Percentiles rank a stretch among this genome's conserved stretches.
phyloP scores from a whole-genome alignment of 2,113 vertebrate genomes.

The Tor tambroides region DNA sequence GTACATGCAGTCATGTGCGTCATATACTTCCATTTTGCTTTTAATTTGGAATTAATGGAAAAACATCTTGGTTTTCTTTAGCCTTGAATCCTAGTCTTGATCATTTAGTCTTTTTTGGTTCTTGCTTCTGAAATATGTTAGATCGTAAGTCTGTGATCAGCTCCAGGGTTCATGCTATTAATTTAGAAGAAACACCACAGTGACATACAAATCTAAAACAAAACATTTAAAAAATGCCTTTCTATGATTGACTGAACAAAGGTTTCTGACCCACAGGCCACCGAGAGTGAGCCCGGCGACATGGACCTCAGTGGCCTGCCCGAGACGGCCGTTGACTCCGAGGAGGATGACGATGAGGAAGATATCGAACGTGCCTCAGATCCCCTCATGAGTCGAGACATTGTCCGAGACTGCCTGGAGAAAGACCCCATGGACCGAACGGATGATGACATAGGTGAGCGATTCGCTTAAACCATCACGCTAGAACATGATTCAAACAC shows the following conservation, averaged over 20 bases:
- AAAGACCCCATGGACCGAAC: conserved; percentile 98
- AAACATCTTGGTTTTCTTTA: neutral
- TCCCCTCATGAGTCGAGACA: conserved; percentile 96
- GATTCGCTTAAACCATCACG: too few species aligned
- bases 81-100: too few species aligned
- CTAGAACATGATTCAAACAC: neutral
- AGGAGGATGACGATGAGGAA: conserved; percentile 98
- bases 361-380: conserved; percentile 96
- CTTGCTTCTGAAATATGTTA: neutral
- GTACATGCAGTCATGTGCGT: too few species aligned
- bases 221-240: neutral
- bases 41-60: neutral
- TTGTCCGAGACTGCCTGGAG: conserved; percentile 96
- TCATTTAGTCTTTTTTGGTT: neutral
- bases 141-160: neutral
- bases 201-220: neutral
- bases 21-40: neutral
- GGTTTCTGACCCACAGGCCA: conserved; percentile 79
- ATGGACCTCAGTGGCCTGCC: conserved; percentile 98
- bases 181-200: neutral
- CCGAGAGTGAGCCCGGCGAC: conserved; percentile 96
- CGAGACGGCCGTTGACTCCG: conserved; percentile 97
- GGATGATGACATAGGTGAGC: conserved; percentile 96
- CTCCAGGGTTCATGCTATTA: neutral
- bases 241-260: neutral